Evolutionary conservation across 1,140 invertebrate species (phyloP).

Genomic region (Chionoecetes opilio): DNA sequence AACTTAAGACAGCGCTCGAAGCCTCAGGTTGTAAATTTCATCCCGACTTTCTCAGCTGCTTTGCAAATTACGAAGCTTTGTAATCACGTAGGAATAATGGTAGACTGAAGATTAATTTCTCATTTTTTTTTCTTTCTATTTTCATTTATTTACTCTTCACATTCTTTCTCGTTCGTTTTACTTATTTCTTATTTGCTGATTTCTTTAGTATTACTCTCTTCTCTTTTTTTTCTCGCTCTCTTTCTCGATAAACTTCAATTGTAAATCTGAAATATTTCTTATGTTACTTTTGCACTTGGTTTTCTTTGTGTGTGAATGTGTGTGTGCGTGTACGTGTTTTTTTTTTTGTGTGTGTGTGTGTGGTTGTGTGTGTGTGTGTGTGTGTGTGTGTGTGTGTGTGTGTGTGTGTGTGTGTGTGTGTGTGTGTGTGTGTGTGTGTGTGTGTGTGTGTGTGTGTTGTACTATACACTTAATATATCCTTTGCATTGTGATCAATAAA

Average conservation of each 20-base stretch:
- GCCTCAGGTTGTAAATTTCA: neutral
- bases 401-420: neutral
- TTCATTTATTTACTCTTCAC: neutral
- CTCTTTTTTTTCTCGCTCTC: neutral
- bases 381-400: neutral
- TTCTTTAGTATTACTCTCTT: neutral
- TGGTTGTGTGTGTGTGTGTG: neutral
- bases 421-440: neutral
- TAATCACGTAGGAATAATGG: constrained; percentile 8
- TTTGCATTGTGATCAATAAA: neutral
- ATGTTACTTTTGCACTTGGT: no score
- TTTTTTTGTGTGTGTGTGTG: neutral
- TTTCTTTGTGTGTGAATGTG: no score
- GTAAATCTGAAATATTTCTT: no score
- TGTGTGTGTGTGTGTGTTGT: neutral
- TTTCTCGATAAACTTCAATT: no score
- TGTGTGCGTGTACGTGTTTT: neutral
- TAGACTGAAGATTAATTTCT: neutral
- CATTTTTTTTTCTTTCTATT: neutral
- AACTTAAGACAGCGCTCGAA: neutral
- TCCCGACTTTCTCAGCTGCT: neutral
- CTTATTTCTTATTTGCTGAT: neutral
- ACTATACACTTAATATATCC: neutral
- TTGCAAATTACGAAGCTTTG: neutral
- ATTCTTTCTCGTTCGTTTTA: neutral